These are phyloP conservation scores for Neotoma lepida DNA, from an alignment of 2,113 vertebrate genomes.

Conservation along the genomic window DNA sequence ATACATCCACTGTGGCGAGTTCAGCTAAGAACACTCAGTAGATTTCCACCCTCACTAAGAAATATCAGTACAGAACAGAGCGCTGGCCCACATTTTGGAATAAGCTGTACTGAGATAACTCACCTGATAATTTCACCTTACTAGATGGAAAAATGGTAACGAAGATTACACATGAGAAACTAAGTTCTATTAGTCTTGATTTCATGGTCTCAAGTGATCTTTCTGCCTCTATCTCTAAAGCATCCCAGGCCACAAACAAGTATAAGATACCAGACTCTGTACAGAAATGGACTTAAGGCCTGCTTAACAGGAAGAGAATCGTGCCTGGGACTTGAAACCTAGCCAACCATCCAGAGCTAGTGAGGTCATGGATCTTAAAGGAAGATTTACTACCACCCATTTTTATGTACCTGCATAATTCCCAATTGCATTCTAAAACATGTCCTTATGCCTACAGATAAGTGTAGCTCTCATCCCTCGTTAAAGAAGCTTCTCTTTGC, in stretches of 20 bases:
- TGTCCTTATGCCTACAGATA: not conserved
- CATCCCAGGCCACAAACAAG: not conserved
- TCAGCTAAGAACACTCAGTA: not conserved
- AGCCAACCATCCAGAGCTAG: too few relatives aligned
- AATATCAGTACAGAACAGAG: not conserved
- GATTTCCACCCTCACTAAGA: not conserved
- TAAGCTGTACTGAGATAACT: not conserved
- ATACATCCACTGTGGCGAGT: not conserved
- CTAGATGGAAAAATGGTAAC: not conserved
- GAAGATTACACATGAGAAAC: not conserved
- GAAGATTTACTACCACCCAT: not conserved
- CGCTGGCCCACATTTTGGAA: not conserved
- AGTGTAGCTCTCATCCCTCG: not conserved
- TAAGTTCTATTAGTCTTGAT: not conserved
- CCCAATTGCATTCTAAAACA: not conserved
- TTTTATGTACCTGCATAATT: not conserved
- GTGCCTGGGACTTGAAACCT: too few relatives aligned
- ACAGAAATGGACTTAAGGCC: not conserved
- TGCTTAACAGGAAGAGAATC: not conserved
- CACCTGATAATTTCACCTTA: not conserved
- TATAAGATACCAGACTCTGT: not conserved
- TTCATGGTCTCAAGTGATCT: not conserved
- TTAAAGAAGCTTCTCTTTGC: not conserved
- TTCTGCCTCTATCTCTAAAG: not conserved
- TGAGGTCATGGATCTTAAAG: not conserved